Percentiles rank a stretch among this genome's conserved stretches.
These are phyloP conservation scores for Phylloscopus trochilus DNA, from an alignment of 2,113 vertebrate genomes.

Conservation along the genomic window DNA sequence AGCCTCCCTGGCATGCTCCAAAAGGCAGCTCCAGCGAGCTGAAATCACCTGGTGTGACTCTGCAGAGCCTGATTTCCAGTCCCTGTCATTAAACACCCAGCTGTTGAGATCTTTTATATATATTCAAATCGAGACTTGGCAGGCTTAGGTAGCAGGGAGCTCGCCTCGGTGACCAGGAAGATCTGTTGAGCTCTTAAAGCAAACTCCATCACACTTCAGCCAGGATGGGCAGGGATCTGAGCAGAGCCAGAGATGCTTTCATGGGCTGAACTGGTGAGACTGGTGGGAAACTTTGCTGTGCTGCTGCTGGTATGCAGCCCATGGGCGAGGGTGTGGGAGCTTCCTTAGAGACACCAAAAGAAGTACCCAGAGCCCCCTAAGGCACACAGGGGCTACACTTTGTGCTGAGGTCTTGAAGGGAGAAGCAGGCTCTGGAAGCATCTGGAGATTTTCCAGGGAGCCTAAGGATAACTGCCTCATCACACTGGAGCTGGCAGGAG, in stretches of 20 bases:
- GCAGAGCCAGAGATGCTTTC: not conserved
- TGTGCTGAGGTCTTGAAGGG: not conserved
- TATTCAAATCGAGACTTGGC: not conserved
- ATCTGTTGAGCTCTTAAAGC: not conserved
- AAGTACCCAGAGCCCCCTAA: not conserved
- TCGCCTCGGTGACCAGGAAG: not conserved
- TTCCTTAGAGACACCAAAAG: not conserved
- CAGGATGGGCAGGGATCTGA: not conserved
- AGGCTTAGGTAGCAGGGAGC: not conserved
- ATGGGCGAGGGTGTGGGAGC: not conserved
- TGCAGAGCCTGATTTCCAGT: not conserved
- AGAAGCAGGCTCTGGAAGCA: not conserved
- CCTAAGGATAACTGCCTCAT: not conserved
- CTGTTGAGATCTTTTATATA: constrained; percentile 10
- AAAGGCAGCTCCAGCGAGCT: not conserved
- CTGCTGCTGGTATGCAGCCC: not conserved
- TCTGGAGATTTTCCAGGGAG: not conserved
- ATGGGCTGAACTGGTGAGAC: not conserved
- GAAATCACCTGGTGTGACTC: constrained; percentile 12
- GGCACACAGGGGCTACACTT: accelerated
- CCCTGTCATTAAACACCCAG: constrained; percentile 30
- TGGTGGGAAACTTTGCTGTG: not conserved
- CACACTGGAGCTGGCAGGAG: not conserved
- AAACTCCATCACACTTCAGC: not conserved
- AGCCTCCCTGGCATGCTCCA: not conserved